Evolutionary conservation across 2,888 invertebrate species (phyloP).

Genomic region (Drosophila falleni): DNA sequence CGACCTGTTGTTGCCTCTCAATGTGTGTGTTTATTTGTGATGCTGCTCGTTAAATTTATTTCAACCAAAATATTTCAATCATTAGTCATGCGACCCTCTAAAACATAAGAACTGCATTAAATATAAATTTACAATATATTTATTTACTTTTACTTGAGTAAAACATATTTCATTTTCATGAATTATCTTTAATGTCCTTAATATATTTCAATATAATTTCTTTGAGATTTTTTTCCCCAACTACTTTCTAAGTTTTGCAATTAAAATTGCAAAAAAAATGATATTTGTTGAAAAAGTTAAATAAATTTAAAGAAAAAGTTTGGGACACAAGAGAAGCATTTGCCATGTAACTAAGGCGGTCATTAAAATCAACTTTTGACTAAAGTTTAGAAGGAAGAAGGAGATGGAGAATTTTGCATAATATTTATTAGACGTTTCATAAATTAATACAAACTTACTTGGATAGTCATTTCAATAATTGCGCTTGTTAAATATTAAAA

Average conservation of each 20-base stretch:
- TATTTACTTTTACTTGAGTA: not conserved
- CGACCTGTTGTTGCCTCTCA: constrained; percentile 1
- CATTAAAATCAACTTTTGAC: constrained; percentile 32
- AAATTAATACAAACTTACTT: constrained; percentile 65
- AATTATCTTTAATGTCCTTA: too few relatives aligned
- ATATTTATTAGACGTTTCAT: constrained; percentile 39
- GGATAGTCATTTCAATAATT: constrained; percentile 68
- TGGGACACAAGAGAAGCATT: constrained; percentile 12
- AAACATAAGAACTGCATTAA: not conserved
- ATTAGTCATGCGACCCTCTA: constrained; percentile 27
- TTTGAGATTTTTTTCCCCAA: not conserved
- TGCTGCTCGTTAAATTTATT: constrained; percentile 35
- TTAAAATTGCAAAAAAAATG: not conserved
- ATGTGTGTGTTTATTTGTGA: constrained; percentile 43
- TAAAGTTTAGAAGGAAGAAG: constrained; percentile 24
- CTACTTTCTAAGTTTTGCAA: constrained; percentile 1
- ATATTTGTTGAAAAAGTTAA: not conserved
- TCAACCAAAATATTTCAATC: constrained; percentile 33
- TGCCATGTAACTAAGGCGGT: constrained; percentile 24
- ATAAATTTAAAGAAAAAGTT: constrained; percentile 23
- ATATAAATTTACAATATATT: not conserved
- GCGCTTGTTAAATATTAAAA: constrained; percentile 71
- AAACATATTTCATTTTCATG: too few relatives aligned
- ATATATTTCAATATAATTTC: too few relatives aligned
- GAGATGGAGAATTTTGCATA: constrained; percentile 19